phyloP scores from a whole-genome alignment of 2,113 vertebrate species.

The Scopus umbretta region DNA sequence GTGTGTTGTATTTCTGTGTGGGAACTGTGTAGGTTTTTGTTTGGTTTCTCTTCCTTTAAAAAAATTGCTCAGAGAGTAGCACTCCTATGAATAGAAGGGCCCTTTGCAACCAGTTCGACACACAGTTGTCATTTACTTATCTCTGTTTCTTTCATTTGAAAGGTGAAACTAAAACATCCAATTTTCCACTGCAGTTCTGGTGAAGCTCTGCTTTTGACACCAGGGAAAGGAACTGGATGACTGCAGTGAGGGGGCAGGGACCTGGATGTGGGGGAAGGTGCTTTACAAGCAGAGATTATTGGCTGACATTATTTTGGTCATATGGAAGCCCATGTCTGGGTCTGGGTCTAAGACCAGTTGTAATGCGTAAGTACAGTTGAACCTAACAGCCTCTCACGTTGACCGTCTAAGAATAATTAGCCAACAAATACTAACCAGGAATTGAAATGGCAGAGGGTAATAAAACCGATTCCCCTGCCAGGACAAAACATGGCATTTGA shows the following conservation, averaged over 20 bases:
- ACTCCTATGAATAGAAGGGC: not conserved
- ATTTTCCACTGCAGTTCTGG: not conserved
- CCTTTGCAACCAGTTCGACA: not conserved
- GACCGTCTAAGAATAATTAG: not conserved
- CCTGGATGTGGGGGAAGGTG: not conserved
- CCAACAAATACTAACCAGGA: not conserved
- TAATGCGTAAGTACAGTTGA: not conserved
- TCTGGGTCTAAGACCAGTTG: not conserved
- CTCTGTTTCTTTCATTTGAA: not conserved
- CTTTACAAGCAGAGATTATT: not conserved
- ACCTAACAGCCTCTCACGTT: not conserved
- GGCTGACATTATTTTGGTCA: not conserved
- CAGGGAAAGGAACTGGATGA: not conserved
- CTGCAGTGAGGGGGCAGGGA: not conserved
- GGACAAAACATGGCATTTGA: not conserved
- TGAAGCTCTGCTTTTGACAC: not conserved
- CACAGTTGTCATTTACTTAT: not conserved
- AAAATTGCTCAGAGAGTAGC: not conserved
- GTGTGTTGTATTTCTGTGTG: not conserved
- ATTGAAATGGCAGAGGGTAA: not conserved
- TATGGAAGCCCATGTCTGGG: not conserved
- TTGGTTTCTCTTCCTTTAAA: slow-evolving; percentile 10
- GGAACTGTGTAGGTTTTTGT: not conserved
- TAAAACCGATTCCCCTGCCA: not conserved
- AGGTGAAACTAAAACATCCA: not conserved